Conservation (phyloP, 92 coral and sea anemone species). For the Siderastrea radians region DNA sequence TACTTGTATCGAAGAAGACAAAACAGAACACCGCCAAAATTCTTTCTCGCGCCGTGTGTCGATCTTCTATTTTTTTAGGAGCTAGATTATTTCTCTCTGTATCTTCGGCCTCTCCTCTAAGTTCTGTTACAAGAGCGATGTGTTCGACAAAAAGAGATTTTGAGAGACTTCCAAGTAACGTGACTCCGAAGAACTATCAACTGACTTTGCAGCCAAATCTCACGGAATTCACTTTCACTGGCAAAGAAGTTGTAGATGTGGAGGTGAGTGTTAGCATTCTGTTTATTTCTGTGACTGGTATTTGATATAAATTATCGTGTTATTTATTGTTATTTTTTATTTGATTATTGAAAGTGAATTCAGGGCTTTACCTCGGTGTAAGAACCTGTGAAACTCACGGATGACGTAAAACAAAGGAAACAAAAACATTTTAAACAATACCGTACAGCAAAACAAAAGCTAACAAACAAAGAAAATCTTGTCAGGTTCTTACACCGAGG, state of each 20-base stretch:
- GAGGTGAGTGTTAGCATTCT: slow-evolving; percentile 64
- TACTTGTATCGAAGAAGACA: too few species aligned
- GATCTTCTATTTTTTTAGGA: neutral
- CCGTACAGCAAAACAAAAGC: too few species aligned
- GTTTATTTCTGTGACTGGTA: neutral
- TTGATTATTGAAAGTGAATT: too few species aligned
- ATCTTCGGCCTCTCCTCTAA: neutral
- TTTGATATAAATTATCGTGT: too few species aligned
- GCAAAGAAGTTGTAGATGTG: slow-evolving; percentile 84
- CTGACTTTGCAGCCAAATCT: slow-evolving; percentile 85
- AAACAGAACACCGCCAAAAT: neutral
- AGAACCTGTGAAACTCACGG: too few species aligned
- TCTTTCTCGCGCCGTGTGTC: neutral
- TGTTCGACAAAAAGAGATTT: slow-evolving; percentile 73
- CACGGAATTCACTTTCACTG: slow-evolving; percentile 86
- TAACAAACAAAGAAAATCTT: too few species aligned
- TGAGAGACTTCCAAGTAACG: slow-evolving; percentile 83
- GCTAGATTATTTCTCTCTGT: neutral
- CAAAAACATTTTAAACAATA: too few species aligned
- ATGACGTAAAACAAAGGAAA: too few species aligned
- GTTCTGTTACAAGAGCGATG: neutral
- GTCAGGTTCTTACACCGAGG: too few species aligned
- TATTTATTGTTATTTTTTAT: too few species aligned
- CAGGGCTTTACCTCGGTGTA: too few species aligned
- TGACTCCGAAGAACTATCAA: slow-evolving; percentile 89